A percentile compares a stretch with the other conserved stretches of the same genome.
phyloP scores from a whole-genome alignment of 2,888 invertebrate species.

The Pomacea canaliculata region DNA sequence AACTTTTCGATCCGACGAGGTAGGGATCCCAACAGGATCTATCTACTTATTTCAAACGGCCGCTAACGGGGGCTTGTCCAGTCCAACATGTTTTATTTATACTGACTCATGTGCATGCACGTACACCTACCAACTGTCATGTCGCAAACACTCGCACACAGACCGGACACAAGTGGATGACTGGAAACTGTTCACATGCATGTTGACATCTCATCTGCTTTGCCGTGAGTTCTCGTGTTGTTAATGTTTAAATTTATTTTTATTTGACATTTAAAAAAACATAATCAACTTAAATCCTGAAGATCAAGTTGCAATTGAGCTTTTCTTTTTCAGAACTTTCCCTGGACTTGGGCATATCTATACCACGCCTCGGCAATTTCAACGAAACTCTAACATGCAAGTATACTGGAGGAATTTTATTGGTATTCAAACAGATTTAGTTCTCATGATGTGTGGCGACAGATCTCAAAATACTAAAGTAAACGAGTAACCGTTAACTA shows the following conservation, averaged over 20 bases:
- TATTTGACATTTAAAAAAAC: not conserved
- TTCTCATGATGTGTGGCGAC: too few species aligned
- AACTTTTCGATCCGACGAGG: conserved; percentile 22
- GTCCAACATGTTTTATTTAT: not conserved
- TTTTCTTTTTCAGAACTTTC: conserved; percentile 13
- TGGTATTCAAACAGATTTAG: not conserved
- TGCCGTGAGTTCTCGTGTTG: not conserved
- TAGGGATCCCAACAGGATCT: not conserved
- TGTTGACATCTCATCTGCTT: not conserved
- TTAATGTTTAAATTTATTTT: not conserved
- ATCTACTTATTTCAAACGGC: not conserved
- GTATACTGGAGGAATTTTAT: not conserved
- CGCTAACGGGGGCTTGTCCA: not conserved
- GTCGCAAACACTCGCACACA: not conserved
- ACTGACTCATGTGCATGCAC: not conserved
- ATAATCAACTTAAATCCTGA: too few species aligned
- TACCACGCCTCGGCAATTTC: not conserved
- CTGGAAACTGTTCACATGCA: not conserved
- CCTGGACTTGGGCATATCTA: conserved; percentile 20
- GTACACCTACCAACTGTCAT: not conserved
- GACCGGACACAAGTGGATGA: not conserved
- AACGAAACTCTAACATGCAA: conserved; percentile 8
- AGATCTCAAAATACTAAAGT: too few species aligned
- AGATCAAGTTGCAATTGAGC: too few species aligned
- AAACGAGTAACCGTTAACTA: too few species aligned